Evolutionary conservation across 2,797 vertebrate genomes (phyloP).

Genomic region (Peromyscus melanophrys): DNA sequence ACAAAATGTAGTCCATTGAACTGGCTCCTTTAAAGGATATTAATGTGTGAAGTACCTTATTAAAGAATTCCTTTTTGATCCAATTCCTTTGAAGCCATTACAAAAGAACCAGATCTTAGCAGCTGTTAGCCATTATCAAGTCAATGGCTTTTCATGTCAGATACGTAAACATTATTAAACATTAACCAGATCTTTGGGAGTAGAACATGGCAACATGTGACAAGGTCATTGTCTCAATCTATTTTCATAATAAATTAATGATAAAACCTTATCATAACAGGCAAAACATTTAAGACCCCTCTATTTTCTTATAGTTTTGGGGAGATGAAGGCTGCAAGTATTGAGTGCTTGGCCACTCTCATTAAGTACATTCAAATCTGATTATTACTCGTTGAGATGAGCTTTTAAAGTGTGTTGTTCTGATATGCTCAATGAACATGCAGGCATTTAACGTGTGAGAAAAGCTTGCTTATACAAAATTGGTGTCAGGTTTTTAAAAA

Average conservation of each 20-base stretch:
- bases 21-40: slow-evolving; percentile 68
- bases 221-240: slow-evolving; percentile 84
- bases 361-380: slow-evolving; percentile 82
- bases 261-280: slow-evolving; percentile 84
- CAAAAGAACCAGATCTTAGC: slow-evolving; percentile 79
- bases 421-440: slow-evolving; percentile 20
- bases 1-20: slow-evolving; percentile 68
- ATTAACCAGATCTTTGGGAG: slow-evolving; percentile 80
- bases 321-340: slow-evolving; percentile 79
- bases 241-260: slow-evolving; percentile 88
- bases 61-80: slow-evolving; percentile 80
- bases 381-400: slow-evolving; percentile 75
- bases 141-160: slow-evolving; percentile 74
- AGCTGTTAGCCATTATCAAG: slow-evolving; percentile 67
- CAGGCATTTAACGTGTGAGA: not conserved
- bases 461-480: not conserved
- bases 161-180: slow-evolving; percentile 82
- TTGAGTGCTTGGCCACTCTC: slow-evolving; percentile 86
- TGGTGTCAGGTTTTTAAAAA: not conserved
- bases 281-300: slow-evolving; percentile 82
- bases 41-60: slow-evolving; percentile 73
- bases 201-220: slow-evolving; percentile 66
- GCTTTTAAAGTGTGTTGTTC: slow-evolving; percentile 56
- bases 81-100: slow-evolving; percentile 72
- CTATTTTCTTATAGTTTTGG: slow-evolving; percentile 83